Percentiles rank a stretch among this genome's conserved stretches.
These are phyloP conservation scores for Ecdyonurus torrentis DNA, from an alignment of 2,888 invertebrate genomes.

Conservation along the genomic window DNA sequence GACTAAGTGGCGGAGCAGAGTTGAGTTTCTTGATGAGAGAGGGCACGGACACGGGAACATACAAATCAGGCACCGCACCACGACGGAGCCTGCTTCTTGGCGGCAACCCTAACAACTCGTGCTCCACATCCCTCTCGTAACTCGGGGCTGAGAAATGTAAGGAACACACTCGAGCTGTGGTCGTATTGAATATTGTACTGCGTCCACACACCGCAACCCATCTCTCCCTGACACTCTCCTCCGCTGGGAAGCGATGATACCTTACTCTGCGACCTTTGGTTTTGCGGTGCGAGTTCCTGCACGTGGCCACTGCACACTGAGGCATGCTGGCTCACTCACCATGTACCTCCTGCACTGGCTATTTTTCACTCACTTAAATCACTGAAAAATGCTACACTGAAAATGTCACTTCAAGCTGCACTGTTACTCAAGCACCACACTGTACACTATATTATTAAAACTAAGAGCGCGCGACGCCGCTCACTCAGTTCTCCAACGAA, in stretches of 20 bases:
- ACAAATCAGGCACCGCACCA: conserved; percentile 32
- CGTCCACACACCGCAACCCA: conserved; percentile 38
- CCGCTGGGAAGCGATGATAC: conserved; percentile 39
- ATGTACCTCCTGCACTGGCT: not conserved
- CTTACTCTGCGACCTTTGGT: conserved; percentile 36
- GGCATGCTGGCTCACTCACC: conserved; percentile 27
- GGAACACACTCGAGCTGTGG: conserved; percentile 33
- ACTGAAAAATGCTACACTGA: not conserved
- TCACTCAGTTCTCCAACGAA: not conserved
- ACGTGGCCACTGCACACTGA: conserved; percentile 38
- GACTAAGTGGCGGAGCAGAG: conserved; percentile 9
- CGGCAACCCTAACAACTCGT: conserved; percentile 34
- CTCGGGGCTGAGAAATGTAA: conserved; percentile 32
- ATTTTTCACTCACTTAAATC: not conserved
- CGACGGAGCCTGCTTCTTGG: conserved; percentile 32
- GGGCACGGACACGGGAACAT: conserved; percentile 25
- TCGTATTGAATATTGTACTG: conserved; percentile 29
- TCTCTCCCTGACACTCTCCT: conserved; percentile 30
- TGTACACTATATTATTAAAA: not conserved
- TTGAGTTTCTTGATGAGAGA: conserved; percentile 24
- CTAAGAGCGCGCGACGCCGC: not conserved
- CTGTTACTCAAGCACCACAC: not conserved
- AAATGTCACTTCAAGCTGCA: not conserved
- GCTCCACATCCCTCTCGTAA: conserved; percentile 37
- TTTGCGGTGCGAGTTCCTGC: conserved; percentile 37